A percentile compares a stretch with the other conserved stretches of the same genome.
Evolutionary conservation across 2,888 invertebrate species (phyloP).

Genomic region (Conus canariensis): DNA sequence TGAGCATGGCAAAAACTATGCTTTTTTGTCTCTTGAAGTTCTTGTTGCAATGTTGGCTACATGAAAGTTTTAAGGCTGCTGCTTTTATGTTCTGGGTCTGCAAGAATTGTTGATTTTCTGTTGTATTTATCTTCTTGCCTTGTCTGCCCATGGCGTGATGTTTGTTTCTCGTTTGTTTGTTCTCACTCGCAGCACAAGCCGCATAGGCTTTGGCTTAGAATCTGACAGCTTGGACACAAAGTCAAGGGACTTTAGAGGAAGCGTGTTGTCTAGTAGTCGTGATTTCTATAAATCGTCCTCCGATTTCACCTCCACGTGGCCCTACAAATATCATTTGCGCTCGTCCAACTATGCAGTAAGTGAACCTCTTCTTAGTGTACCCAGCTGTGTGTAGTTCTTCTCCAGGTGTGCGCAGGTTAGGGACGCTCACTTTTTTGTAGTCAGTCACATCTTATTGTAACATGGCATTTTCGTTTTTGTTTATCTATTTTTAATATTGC

Average conservation of each 20-base stretch:
- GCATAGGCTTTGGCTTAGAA: conserved; percentile 55
- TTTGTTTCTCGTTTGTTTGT: conserved; percentile 36
- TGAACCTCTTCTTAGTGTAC: conserved; percentile 34
- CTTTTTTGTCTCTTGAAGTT: not conserved
- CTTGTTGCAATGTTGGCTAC: not conserved
- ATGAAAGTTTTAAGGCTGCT: not conserved
- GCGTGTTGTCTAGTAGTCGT: conserved; percentile 51
- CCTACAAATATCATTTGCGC: conserved; percentile 72
- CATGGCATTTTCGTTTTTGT: not conserved
- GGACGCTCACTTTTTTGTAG: conserved; percentile 25
- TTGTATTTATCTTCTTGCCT: not conserved
- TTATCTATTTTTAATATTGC: not conserved
- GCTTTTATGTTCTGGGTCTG: not conserved
- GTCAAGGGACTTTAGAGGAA: conserved; percentile 64
- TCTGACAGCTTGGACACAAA: conserved; percentile 62
- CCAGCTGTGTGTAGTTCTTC: not conserved
- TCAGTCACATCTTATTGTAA: not conserved
- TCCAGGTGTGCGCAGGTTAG: conserved; percentile 14
- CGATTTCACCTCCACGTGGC: conserved; percentile 64
- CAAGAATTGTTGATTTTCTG: not conserved
- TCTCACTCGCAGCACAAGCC: conserved; percentile 44
- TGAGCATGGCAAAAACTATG: not conserved
- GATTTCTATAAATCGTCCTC: conserved; percentile 51
- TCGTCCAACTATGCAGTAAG: conserved; percentile 64
- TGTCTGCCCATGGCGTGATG: not conserved